Percentiles rank a stretch among this genome's conserved stretches.
phyloP scores from a whole-genome alignment of 2,888 invertebrate genomes.

The Pseudeuparius sepicola region DNA sequence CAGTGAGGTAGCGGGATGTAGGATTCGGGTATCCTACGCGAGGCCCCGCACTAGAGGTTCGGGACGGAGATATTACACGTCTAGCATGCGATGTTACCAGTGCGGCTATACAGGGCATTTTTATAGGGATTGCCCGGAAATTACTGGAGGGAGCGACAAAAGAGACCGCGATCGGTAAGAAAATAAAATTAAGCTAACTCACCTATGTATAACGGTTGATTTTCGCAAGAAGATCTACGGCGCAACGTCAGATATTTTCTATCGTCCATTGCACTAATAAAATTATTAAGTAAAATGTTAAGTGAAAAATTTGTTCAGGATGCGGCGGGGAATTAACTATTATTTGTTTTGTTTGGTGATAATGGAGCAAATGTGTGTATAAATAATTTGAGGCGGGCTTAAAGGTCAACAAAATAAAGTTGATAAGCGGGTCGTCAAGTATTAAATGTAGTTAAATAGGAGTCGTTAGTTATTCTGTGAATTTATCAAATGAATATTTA shows the following conservation, averaged over 20 bases:
- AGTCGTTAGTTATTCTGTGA: too few species aligned
- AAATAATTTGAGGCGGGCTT: too few species aligned
- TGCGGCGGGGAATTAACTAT: too few species aligned
- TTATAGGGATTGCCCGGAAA: conserved; percentile 45
- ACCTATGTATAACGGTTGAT: conserved; percentile 3
- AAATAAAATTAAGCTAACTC: conserved; percentile 14
- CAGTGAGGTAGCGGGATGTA: conserved; percentile 43
- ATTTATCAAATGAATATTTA: too few species aligned
- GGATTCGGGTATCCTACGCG: conserved; percentile 45
- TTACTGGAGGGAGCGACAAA: conserved; percentile 32
- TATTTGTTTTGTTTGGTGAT: too few species aligned
- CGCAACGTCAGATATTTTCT: too few species aligned
- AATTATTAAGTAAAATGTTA: too few species aligned
- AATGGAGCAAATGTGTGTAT: too few species aligned
- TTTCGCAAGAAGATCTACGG: neutral
- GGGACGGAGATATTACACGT: conserved; percentile 43
- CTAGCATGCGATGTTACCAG: conserved; percentile 48
- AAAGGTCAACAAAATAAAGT: too few species aligned
- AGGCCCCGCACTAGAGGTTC: conserved; percentile 42
- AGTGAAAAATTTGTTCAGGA: conserved; percentile 9
- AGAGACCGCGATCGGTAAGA: conserved; percentile 33
- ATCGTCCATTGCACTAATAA: too few species aligned
- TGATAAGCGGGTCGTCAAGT: too few species aligned
- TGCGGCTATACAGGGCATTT: conserved; percentile 50
- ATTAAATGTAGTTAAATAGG: too few species aligned